Evolutionary conservation across 1,140 invertebrate genomes (phyloP), one percentile per base, ranked within the genome.

Genomic region (Trichonephila clavata): DNA sequence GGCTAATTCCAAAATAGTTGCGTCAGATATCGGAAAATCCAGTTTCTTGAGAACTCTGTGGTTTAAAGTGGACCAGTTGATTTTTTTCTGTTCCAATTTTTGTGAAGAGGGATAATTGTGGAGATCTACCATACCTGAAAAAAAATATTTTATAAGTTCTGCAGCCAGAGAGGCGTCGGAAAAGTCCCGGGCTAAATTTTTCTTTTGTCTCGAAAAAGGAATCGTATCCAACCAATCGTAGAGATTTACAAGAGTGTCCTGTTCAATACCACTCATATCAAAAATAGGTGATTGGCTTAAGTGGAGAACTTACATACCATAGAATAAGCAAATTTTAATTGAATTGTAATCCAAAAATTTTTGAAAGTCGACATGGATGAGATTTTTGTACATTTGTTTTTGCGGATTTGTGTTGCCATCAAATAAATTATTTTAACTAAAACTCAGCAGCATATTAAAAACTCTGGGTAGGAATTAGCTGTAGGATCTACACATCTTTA

Each of bases 141-240:
- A 87, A n/a, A 93, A 93, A 39, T 86, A 61, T 16, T 86, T 61
- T 14, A 93, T 50, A 3, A 93, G 65, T 80, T 93, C 92, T 27
- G 92, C 92, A 27, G 84, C 57, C 14, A 93, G 59, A 16, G 65
- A 8, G 7, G 21, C 92, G 50, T 93, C 92, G 3, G 92, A 93
- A 27, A 93, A 93, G 61, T 87, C 92, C 21, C 92, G 43, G 43
- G 83, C 83, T 27, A 93, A 80, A 68, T 87, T 86, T 63, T 63
- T 86, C 27, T 87, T 93, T n/a, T 32, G 20, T 4, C 92, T 71
- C 5, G 83, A 87, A 61, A 93, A 93, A 5, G 91, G 92, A 3
- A 93, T 93, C 6, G 83, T 87, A 21, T 87, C 92, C 20, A 93
- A n/a, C 92, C 92, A 93, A 20, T 93, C 84, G 20, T 87, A 93